Evolutionary conservation across 2,888 invertebrate genomes (phyloP), one percentile per base, ranked within the genome.

Genomic region (Scrobipalpa costella): DNA sequence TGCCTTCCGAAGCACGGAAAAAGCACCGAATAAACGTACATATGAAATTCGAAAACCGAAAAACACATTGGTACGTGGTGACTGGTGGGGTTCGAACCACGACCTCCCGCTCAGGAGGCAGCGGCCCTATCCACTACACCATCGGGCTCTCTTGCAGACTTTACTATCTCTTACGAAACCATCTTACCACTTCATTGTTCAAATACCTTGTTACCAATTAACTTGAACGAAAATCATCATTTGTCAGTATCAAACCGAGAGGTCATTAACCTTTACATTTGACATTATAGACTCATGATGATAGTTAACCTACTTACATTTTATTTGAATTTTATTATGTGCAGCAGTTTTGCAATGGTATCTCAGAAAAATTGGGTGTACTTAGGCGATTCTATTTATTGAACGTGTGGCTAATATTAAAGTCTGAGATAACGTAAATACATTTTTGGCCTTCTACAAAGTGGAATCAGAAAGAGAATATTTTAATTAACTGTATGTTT

Each of bases 241-340:
- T 55, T 55, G 55, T 55, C 34, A n/a, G 27, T 2, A 49, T 49
- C 15, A 19, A 49, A 34, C 34, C 15, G 15, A 55, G n/a, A 15
- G 55, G 55, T 27, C 27, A 15, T 55, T 55, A 55, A 55, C 55
- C 55, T 55, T 55, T 34, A 33, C 15, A 6, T 34, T 34, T 15
- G 55, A 34, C 34, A 55, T 55, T 55, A 55, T n/a, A 21, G 21
- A 21, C 0, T 3, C 50, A 15, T 49, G n/a, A 19, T 49, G 9
- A 55, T 33, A 55, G 55, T 34, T 55, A 55, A 55, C 55, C 15
- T 34, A 55, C 34, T 34, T 55, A 2, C 55, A 27, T 34, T 13
- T 55, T 11, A 33, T 55, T 55, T 34, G n/a, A 55, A 55, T 33
- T 6, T 33, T 19, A 17, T 17, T 17, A 5, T 21, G 17, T 21